Percentiles rank a stretch among this genome's conserved stretches.
Evolutionary conservation across 2,888 invertebrate genomes (phyloP).

Genomic region (Agrochola lychnidis): DNA sequence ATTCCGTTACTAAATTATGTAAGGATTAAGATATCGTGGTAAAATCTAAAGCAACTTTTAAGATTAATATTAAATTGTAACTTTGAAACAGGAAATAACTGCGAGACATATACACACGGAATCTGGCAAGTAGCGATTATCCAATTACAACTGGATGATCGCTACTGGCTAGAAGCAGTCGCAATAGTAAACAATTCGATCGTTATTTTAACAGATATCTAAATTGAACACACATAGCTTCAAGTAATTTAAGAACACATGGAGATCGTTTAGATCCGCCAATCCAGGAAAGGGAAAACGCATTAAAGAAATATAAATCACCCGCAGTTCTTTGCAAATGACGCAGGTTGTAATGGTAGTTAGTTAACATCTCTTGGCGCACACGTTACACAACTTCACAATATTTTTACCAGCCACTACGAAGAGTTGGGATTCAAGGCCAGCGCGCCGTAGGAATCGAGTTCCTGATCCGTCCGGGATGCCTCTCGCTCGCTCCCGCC

Average conservation of each 20-base stretch:
- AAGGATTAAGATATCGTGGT: neutral
- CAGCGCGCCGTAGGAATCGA: slow-evolving; percentile 80
- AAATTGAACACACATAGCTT: slow-evolving; percentile 19
- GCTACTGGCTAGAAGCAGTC: neutral
- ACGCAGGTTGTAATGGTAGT: slow-evolving; percentile 70
- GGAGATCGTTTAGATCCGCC: slow-evolving; percentile 37
- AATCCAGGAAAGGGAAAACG: slow-evolving; percentile 31
- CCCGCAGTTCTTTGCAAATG: slow-evolving; percentile 65
- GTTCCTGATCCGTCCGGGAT: slow-evolving; percentile 85
- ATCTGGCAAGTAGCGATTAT: slow-evolving; percentile 4
- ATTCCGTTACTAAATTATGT: slow-evolving; percentile 12
- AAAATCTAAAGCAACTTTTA: slow-evolving; percentile 1
- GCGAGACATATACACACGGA: neutral
- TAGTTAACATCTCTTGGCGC: slow-evolving; percentile 70
- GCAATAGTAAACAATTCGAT: neutral
- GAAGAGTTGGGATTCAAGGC: slow-evolving; percentile 83
- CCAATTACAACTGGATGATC: neutral
- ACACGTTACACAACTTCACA: slow-evolving; percentile 70
- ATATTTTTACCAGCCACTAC: slow-evolving; percentile 73
- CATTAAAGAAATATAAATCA: slow-evolving; percentile 47
- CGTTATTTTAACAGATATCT: slow-evolving; percentile 8
- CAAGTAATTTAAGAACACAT: slow-evolving; percentile 29
- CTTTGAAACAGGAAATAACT: neutral
- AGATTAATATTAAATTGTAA: neutral
- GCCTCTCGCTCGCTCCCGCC: slow-evolving; percentile 85